phyloP scores from a whole-genome alignment of 2,113 vertebrate genomes.

The Casuarius casuarius region DNA sequence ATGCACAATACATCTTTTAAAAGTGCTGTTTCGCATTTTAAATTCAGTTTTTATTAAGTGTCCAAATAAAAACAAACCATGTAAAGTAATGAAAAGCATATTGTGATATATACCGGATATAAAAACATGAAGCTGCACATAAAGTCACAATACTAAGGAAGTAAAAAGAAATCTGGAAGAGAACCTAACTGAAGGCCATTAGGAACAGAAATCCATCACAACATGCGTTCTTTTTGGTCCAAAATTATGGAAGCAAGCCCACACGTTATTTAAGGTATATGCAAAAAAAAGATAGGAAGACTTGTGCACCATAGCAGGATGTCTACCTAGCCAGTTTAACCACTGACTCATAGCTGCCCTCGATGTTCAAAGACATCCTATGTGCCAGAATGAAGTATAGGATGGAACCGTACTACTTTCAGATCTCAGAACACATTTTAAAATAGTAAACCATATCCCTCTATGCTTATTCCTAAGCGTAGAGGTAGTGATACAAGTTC shows the following conservation, averaged over 20 bases:
- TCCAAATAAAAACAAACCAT: background rate
- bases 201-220: background rate
- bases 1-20: background rate
- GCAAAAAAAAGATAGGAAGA: background rate
- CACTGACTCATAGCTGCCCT: background rate
- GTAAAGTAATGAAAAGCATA: background rate
- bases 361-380: background rate
- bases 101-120: background rate
- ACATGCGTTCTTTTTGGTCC: background rate
- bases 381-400: background rate
- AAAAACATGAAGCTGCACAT: background rate
- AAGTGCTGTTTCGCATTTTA: background rate
- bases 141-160: background rate
- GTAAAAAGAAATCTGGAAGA: background rate
- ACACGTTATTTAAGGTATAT: background rate
- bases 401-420: background rate
- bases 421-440: background rate
- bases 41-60: background rate
- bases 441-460: background rate
- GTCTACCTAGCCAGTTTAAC: background rate
- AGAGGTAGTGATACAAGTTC: accelerated
- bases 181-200: background rate
- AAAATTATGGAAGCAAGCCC: background rate
- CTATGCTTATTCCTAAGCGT: background rate
- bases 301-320: no score